These are phyloP conservation scores for Ramphastos sulfuratus DNA, from an alignment of 2,113 vertebrate species.

Conservation along the genomic window DNA sequence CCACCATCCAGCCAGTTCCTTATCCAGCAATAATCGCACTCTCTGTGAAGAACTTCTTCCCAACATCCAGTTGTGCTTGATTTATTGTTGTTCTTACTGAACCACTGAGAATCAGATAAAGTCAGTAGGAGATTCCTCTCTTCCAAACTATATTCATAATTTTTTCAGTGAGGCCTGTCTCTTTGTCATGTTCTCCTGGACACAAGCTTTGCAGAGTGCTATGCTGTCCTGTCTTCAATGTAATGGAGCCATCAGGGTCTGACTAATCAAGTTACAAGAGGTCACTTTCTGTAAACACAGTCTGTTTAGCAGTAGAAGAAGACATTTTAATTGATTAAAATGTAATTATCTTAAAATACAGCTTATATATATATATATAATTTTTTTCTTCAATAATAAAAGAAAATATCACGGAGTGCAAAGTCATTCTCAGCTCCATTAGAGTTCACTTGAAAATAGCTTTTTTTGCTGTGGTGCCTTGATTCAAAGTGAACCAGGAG, in stretches of 20 bases:
- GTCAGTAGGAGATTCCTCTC: neutral
- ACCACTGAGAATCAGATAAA: neutral
- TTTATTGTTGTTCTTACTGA: neutral
- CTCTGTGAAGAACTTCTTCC: no score
- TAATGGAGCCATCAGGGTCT: slow-evolving; percentile 16
- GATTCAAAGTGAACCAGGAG: neutral
- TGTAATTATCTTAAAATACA: slow-evolving; percentile 16
- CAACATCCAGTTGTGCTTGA: neutral
- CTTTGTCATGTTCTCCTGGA: no score
- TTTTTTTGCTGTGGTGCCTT: neutral
- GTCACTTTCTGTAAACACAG: neutral
- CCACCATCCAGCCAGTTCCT: no score
- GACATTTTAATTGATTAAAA: neutral
- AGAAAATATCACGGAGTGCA: neutral
- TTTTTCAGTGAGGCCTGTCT: no score
- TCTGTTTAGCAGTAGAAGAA: neutral
- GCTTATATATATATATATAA: neutral
- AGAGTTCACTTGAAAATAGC: slow-evolving; percentile 16
- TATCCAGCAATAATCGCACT: no score
- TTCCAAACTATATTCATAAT: neutral
- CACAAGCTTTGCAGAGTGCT: neutral
- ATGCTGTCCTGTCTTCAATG: neutral
- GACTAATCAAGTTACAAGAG: slow-evolving; percentile 10
- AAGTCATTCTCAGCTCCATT: slow-evolving; percentile 5
- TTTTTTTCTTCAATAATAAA: neutral